Conservation (phyloP, 2,888 invertebrate genomes). For the Eupsilia transversa region DNA sequence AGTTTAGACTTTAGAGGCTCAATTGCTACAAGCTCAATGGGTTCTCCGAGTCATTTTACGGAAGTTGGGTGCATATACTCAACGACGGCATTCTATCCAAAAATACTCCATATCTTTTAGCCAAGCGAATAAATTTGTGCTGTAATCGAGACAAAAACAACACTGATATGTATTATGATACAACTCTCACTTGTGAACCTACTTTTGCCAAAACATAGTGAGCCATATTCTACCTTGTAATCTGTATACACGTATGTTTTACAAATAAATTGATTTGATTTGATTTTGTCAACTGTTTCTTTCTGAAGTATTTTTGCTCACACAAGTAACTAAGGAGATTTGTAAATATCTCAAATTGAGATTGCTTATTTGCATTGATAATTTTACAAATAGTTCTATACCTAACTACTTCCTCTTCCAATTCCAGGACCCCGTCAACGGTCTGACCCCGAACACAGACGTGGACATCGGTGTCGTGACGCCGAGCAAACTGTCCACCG, state of each 20-base stretch:
- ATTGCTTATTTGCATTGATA: neutral
- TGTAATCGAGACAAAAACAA: neutral
- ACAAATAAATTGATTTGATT: neutral
- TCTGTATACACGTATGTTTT: neutral
- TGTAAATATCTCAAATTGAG: neutral
- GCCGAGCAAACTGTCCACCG: conserved; percentile 86
- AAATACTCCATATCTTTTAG: neutral
- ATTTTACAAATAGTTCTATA: neutral
- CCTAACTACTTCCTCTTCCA: conserved; percentile 8
- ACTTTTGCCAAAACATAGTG: neutral
- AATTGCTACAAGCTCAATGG: neutral
- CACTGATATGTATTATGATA: neutral
- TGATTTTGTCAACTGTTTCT: neutral
- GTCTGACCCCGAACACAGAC: conserved; percentile 88
- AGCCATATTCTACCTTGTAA: neutral
- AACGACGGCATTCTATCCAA: neutral
- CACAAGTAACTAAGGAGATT: neutral
- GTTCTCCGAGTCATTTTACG: neutral
- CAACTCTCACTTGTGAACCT: neutral
- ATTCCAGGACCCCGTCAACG: conserved; percentile 80
- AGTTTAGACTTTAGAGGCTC: neutral
- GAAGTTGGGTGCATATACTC: neutral
- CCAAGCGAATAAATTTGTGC: neutral
- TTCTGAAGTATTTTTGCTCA: neutral
- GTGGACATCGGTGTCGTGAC: conserved; percentile 79